phyloP scores from a whole-genome alignment of 2,113 vertebrate genomes.

The Rhipidura dahli region DNA sequence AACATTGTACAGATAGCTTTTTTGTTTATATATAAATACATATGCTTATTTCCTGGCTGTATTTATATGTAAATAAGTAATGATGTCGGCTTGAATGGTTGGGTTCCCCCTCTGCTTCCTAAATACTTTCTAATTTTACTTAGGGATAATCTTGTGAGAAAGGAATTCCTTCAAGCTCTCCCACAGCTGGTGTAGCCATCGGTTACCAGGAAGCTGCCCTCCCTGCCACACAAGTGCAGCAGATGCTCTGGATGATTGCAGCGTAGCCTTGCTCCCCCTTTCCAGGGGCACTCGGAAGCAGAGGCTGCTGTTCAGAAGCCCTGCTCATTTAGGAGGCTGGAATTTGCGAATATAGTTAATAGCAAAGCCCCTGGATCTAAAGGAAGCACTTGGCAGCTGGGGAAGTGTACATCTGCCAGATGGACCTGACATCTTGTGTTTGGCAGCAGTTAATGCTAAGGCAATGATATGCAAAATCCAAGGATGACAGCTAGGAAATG shows the following conservation, averaged over 20 bases:
- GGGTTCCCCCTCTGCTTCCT: constrained; percentile 13
- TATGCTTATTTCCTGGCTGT: constrained; percentile 62
- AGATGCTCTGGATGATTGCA: neutral
- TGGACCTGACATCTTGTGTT: constrained; percentile 14
- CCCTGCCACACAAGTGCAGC: neutral
- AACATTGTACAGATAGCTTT: constrained; percentile 30
- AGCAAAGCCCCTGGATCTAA: neutral
- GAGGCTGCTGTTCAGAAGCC: neutral
- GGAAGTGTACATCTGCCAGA: constrained; percentile 23
- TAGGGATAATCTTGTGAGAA: neutral
- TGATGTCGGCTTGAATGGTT: constrained; percentile 27
- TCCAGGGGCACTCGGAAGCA: neutral
- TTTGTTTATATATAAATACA: constrained; percentile 57
- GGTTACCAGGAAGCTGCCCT: neutral
- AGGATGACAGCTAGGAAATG: neutral
- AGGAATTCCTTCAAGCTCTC: neutral
- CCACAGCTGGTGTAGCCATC: neutral
- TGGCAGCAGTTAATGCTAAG: constrained; percentile 7
- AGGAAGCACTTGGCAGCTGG: neutral
- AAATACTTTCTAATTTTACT: constrained; percentile 15
- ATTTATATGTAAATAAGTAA: constrained; percentile 64
- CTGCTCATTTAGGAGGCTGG: neutral
- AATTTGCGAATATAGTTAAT: constrained; percentile 36
- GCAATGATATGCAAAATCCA: neutral
- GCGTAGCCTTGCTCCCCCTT: neutral